These are phyloP conservation scores for Agrilus mali DNA, from an alignment of 2,888 invertebrate species.

Conservation along the genomic window DNA sequence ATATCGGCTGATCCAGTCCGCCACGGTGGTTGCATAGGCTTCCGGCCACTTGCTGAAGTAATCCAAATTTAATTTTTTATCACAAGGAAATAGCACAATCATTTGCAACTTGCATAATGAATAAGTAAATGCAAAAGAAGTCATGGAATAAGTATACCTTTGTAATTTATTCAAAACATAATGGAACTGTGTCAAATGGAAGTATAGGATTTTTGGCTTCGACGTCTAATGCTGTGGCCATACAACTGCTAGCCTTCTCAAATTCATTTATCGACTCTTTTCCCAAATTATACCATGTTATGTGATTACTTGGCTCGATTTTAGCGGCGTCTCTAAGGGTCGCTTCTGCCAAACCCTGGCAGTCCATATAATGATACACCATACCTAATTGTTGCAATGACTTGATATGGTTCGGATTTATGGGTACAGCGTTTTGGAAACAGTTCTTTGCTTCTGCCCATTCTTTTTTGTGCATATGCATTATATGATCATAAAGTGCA, in stretches of 20 bases:
- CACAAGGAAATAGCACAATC: too few relatives aligned
- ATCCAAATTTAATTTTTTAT: too few relatives aligned
- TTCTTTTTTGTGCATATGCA: slow-evolving; percentile 74
- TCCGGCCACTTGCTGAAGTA: too few relatives aligned
- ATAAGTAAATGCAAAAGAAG: too few relatives aligned
- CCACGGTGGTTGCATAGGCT: too few relatives aligned
- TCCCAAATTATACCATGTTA: slow-evolving; percentile 89
- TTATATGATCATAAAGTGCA: slow-evolving; percentile 86
- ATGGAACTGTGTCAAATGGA: slow-evolving; percentile 71
- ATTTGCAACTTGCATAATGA: background rate
- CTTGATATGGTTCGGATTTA: slow-evolving; percentile 87
- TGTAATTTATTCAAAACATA: slow-evolving; percentile 49
- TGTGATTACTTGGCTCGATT: slow-evolving; percentile 75
- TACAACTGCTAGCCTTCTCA: slow-evolving; percentile 80
- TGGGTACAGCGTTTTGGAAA: slow-evolving; percentile 87
- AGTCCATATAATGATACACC: slow-evolving; percentile 80
- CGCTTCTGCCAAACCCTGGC: slow-evolving; percentile 88
- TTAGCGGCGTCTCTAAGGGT: slow-evolving; percentile 74
- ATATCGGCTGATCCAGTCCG: too few relatives aligned
- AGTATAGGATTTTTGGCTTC: slow-evolving; percentile 78
- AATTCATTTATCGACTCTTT: slow-evolving; percentile 74
- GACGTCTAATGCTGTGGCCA: slow-evolving; percentile 78
- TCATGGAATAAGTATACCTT: too few relatives aligned
- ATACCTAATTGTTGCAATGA: slow-evolving; percentile 73
- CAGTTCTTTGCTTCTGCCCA: slow-evolving; percentile 82